Percentiles rank a stretch among this genome's conserved stretches.
Evolutionary conservation across 2,888 invertebrate species (phyloP).

Genomic region (Panopea generosa): DNA sequence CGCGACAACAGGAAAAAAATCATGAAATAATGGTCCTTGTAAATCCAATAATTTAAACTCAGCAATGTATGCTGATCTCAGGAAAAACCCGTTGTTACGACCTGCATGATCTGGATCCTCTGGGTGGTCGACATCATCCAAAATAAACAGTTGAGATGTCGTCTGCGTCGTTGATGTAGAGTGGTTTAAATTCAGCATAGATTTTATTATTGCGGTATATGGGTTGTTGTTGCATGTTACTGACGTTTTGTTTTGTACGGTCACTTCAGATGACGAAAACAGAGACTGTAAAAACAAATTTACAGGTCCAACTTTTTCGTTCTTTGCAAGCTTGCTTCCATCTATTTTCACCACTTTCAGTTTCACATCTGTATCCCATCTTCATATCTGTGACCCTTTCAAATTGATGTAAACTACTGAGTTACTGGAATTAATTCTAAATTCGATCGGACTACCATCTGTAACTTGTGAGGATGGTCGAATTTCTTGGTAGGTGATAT

Average conservation of each 20-base stretch:
- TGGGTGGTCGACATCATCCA: constrained; percentile 18
- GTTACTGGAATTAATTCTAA: constrained; percentile 20
- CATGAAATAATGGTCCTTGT: constrained; percentile 14
- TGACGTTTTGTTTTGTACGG: constrained; percentile 23
- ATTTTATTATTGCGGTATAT: constrained; percentile 12
- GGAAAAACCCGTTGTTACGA: constrained; percentile 7
- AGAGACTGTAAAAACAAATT: constrained; percentile 20
- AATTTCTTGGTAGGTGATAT: constrained; percentile 47
- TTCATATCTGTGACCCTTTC: constrained; percentile 13
- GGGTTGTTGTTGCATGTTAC: too few species aligned
- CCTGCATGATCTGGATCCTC: constrained; percentile 18
- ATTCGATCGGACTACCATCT: too few species aligned
- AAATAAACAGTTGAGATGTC: constrained; percentile 4
- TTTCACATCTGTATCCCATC: too few species aligned
- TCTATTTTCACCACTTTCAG: constrained; percentile 12
- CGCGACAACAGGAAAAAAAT: constrained; percentile 12
- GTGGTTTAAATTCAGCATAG: constrained; percentile 8
- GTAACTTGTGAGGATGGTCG: constrained; percentile 45
- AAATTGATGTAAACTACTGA: constrained; percentile 15
- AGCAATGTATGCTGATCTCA: constrained; percentile 11
- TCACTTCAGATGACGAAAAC: constrained; percentile 21
- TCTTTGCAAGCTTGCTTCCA: constrained; percentile 7
- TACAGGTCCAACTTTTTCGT: too few species aligned
- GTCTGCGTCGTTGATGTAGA: constrained; percentile 15
- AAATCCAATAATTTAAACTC: constrained; percentile 14